phyloP scores from a whole-genome alignment of 2,797 vertebrate genomes.

The Gymnopithys bicolor region DNA sequence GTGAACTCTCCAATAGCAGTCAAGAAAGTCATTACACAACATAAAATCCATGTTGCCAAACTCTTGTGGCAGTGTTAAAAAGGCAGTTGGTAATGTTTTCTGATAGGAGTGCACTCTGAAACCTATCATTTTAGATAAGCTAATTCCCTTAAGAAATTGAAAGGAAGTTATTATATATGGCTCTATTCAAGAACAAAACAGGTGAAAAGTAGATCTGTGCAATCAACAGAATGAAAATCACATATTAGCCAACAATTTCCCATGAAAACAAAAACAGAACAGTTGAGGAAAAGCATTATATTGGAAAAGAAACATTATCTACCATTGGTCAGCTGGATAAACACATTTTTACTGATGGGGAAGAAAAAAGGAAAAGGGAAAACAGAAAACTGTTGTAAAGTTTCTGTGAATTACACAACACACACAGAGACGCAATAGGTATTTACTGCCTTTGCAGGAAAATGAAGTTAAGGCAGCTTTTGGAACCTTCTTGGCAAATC shows the following conservation, averaged over 20 bases:
- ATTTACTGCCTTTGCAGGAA: not conserved
- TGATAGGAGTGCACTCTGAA: not conserved
- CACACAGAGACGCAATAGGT: accelerated
- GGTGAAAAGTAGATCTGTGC: not conserved
- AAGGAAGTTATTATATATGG: not conserved
- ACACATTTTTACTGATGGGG: not conserved
- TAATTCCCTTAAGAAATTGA: not conserved
- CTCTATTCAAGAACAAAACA: not conserved
- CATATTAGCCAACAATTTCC: not conserved
- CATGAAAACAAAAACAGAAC: not conserved
- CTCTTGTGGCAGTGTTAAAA: not conserved
- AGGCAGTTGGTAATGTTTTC: not conserved
- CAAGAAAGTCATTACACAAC: not conserved
- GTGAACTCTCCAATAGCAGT: not conserved
- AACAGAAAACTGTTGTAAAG: not conserved
- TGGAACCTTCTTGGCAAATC: not conserved
- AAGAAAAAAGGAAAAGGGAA: not conserved
- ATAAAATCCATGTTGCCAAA: not conserved
- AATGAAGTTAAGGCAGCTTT: not conserved
- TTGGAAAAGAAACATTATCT: not conserved
- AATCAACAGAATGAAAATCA: not conserved
- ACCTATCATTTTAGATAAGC: not conserved
- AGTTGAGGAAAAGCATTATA: not conserved
- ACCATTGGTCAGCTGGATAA: not conserved
- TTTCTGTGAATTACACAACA: not conserved